Percentiles rank a stretch among this genome's conserved stretches.
These are phyloP conservation scores for Nothocercus julius DNA, from an alignment of 2,113 vertebrate species.

Conservation along the genomic window DNA sequence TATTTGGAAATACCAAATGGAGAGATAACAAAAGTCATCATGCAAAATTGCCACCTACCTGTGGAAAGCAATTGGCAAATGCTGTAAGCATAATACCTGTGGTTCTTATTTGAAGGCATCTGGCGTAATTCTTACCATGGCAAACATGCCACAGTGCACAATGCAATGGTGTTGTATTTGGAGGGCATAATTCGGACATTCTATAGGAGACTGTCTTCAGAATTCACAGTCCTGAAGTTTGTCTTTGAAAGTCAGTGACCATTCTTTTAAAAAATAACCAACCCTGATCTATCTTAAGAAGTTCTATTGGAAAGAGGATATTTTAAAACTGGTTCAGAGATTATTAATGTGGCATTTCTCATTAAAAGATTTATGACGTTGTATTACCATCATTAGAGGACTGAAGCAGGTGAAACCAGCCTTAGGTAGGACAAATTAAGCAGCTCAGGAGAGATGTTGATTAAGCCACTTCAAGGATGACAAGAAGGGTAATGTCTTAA, in stretches of 20 bases:
- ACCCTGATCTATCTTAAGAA: background rate
- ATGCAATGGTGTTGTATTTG: background rate
- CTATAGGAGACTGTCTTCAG: background rate
- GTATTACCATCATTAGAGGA: background rate
- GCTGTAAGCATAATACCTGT: background rate
- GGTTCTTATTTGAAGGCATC: background rate
- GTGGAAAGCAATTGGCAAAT: background rate
- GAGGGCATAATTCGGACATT: background rate
- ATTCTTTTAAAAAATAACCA: conserved; percentile 11
- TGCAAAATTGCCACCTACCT: background rate
- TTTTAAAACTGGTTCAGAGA: background rate
- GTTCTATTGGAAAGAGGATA: background rate
- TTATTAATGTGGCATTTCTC: background rate
- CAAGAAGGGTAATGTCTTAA: conserved; percentile 4
- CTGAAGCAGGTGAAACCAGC: background rate
- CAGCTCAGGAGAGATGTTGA: conserved; percentile 3
- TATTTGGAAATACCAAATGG: background rate
- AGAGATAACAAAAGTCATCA: background rate
- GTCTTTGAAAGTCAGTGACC: background rate
- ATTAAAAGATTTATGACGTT: background rate
- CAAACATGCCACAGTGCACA: background rate
- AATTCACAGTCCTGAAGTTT: background rate
- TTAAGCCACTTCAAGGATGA: conserved; percentile 28
- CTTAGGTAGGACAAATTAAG: conserved; percentile 21
- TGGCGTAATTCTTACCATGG: background rate